A percentile compares a stretch with the other conserved stretches of the same genome.
These are phyloP conservation scores for Scaptodrosophila latifasciaeformis DNA, from an alignment of 2,888 invertebrate species.

Conservation along the genomic window DNA sequence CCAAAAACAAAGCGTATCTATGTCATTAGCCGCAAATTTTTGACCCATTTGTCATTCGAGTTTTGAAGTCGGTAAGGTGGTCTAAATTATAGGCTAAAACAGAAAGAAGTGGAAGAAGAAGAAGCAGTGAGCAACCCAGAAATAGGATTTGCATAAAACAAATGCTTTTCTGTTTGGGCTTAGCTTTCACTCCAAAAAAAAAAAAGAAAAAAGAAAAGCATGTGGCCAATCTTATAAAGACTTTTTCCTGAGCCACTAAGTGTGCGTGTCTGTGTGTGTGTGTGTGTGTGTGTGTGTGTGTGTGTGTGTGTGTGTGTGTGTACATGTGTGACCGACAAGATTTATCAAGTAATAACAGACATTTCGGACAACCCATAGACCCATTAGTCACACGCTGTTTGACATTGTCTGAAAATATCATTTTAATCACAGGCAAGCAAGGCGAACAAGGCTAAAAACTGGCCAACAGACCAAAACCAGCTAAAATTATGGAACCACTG, in stretches of 20 bases:
- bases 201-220: no score
- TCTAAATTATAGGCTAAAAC: no score
- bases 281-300: slow-evolving; percentile 7
- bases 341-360: slow-evolving; percentile 68
- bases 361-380: slow-evolving; percentile 69
- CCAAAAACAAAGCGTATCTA: slow-evolving; percentile 57
- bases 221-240: no score
- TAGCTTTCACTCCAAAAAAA: not conserved
- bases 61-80: no score
- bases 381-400: slow-evolving; percentile 68
- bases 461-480: not conserved
- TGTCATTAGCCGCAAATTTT: slow-evolving; percentile 68
- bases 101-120: no score
- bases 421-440: slow-evolving; percentile 55
- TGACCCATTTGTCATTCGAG: slow-evolving; percentile 66
- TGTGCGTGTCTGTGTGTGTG: no score
- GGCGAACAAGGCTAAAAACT: slow-evolving; percentile 4
- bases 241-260: no score
- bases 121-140: slow-evolving; percentile 25
- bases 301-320: slow-evolving; percentile 6
- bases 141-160: slow-evolving; percentile 63
- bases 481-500: no score
- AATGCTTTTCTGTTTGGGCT: slow-evolving; percentile 28
- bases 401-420: slow-evolving; percentile 69
- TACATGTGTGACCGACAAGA: slow-evolving; percentile 66